Evolutionary conservation across 2,888 invertebrate species (phyloP).

Genomic region (Tyria jacobaeae): DNA sequence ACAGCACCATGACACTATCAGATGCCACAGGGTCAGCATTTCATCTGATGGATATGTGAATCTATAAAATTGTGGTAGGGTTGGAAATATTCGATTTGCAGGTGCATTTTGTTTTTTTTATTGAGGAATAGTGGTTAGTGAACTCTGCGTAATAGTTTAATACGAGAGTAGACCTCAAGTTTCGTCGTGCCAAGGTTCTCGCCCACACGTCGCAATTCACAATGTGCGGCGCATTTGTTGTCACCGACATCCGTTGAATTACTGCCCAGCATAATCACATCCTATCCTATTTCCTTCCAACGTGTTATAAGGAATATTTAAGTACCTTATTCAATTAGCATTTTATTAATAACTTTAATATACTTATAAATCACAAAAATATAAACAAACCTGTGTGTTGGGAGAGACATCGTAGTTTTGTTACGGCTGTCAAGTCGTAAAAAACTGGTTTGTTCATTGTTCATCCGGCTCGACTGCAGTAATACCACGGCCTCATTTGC

Average conservation of each 20-base stretch:
- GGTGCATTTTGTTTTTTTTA: too few relatives aligned
- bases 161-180: slow-evolving; percentile 37
- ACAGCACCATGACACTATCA: too few relatives aligned
- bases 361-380: too few relatives aligned
- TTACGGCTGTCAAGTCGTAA: too few relatives aligned
- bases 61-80: too few relatives aligned
- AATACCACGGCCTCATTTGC: too few relatives aligned
- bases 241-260: slow-evolving; percentile 83
- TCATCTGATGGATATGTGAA: too few relatives aligned
- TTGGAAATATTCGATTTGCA: too few relatives aligned
- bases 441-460: too few relatives aligned
- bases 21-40: too few relatives aligned
- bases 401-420: too few relatives aligned
- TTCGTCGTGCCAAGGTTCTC: slow-evolving; percentile 54
- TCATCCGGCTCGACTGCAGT: too few relatives aligned
- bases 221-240: slow-evolving; percentile 68
- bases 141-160: slow-evolving; percentile 10
- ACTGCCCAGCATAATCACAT: slow-evolving; percentile 60
- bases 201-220: slow-evolving; percentile 55
- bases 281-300: slow-evolving; percentile 72
- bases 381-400: neutral
- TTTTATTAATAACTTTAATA: neutral
- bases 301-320: slow-evolving; percentile 64
- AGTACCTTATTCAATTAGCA: slow-evolving; percentile 1
- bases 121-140: neutral